Conservation (phyloP, 2,113 vertebrate genomes). For the Junco hyemalis region DNA sequence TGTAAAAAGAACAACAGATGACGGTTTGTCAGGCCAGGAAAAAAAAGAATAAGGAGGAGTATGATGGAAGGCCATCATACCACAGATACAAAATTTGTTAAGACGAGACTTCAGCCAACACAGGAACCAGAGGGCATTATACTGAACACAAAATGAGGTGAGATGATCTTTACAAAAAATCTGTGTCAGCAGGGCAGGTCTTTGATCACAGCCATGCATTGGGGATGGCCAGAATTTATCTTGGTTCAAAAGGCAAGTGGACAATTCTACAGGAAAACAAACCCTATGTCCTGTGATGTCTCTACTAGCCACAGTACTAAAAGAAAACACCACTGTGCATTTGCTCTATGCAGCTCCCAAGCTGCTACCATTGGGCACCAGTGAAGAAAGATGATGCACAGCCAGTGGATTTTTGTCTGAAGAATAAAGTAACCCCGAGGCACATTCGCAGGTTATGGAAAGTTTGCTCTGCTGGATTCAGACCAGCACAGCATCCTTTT, state of each 20-base stretch:
- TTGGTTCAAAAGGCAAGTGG: not conserved
- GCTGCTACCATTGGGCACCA: not conserved
- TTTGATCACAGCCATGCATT: not conserved
- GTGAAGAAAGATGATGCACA: not conserved
- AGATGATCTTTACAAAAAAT: not conserved
- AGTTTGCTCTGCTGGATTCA: not conserved
- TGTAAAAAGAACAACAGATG: not conserved
- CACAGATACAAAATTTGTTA: not conserved
- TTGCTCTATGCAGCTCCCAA: not conserved
- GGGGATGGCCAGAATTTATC: not conserved
- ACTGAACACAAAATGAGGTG: not conserved
- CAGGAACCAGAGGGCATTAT: not conserved
- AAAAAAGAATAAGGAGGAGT: not conserved
- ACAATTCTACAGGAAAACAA: not conserved
- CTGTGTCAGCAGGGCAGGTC: not conserved
- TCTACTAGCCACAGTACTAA: not conserved
- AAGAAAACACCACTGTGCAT: not conserved
- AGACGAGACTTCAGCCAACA: not conserved
- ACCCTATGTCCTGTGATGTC: not conserved
- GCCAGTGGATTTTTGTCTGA: not conserved
- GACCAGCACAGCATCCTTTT: not conserved
- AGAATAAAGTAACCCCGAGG: not conserved
- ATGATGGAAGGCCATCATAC: not conserved
- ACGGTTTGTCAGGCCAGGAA: not conserved
- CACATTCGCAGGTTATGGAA: accelerated